Conservation (phyloP, 1,140 invertebrate species). For the Orius insidiosus region DNA sequence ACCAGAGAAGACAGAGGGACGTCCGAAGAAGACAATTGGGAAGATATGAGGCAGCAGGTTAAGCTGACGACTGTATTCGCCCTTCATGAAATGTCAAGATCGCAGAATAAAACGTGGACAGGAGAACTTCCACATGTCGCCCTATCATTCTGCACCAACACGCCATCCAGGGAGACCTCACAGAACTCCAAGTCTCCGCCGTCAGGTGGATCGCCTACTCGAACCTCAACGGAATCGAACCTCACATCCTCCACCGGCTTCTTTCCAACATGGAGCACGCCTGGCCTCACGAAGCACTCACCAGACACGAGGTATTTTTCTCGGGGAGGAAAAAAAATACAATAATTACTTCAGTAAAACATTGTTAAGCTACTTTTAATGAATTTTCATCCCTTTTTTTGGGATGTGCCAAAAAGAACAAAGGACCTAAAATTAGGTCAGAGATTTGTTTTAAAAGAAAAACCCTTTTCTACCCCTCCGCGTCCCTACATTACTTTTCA, state of each 20-base stretch:
- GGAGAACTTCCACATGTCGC: constrained; percentile 73
- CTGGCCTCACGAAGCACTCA: constrained; percentile 37
- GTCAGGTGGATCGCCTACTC: constrained; percentile 71
- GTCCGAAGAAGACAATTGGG: constrained; percentile 73
- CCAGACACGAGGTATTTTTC: constrained; percentile 49
- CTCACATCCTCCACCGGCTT: constrained; percentile 41
- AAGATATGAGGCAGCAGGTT: constrained; percentile 64
- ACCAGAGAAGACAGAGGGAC: constrained; percentile 71
- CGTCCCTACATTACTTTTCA: too few species aligned
- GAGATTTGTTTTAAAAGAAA: too few species aligned
- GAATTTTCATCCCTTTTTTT: too few species aligned
- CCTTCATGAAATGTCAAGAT: constrained; percentile 38
- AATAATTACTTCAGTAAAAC: too few species aligned
- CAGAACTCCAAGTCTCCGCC: constrained; percentile 67
- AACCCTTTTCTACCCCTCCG: too few species aligned
- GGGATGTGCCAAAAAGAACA: too few species aligned
- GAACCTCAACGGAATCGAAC: constrained; percentile 51
- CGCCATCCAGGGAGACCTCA: constrained; percentile 85
- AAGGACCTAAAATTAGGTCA: too few species aligned
- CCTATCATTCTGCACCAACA: constrained; percentile 84
- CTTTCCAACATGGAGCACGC: constrained; percentile 49
- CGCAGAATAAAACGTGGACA: constrained; percentile 27
- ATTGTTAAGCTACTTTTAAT: too few species aligned
- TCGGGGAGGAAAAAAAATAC: neutral
- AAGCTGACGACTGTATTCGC: constrained; percentile 57